Base-by-base conservation (phyloP, 2,888 invertebrate species). In the Sympetrum striolatum region DNA sequence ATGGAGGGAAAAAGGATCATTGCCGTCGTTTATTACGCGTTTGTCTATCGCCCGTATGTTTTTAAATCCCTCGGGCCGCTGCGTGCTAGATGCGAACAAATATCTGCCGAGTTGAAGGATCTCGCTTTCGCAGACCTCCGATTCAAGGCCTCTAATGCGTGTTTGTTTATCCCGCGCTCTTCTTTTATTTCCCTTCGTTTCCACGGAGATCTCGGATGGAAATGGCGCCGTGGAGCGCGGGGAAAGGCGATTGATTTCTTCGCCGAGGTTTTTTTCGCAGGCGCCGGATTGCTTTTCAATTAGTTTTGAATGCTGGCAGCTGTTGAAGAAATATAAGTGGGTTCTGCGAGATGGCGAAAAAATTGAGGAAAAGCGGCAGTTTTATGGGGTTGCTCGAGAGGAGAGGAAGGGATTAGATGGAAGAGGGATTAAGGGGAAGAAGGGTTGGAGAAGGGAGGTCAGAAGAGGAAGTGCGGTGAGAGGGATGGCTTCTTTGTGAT, bases 271-370 rank as follows among this genome's bases (percentile, higher is more conserved):
- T 53, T 53, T 73, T 73, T 12, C 31, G 0, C 73, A 73, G 73
- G 64, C 18, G 64, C 64, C 64, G 44, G 35, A 82, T 82, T 82
- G 82, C 86, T 60, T 86, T 86, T 86, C 86, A 86, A 64, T 86
- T 86, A 86, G 86, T 86, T 86, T 53, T 35, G 64, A 86, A 86
- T 86, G 86, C 35, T 58, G 58, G 82, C 86, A 86, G 86, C 86
- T 86, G 86, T 60, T 86, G 60, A 60, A 86, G 86, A 37, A 86
- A 86, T 82, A 58, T 82, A 82, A 60, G 82, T 82, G 58, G 58
- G 58, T 82, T 53, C 31, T 5, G 2, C 4, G n/a, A 3, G 58
- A 58, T 1, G 82, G 35, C 14, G 82, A 31, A 31, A 58, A n/a
- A 15, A 35, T 12, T 10, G 80, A 80, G 80, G 80, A 12, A 44